Percentiles rank a stretch among this genome's conserved stretches.
Evolutionary conservation across 2,797 vertebrate genomes (phyloP).

Genomic region (Myiothlypis chrysogaster): DNA sequence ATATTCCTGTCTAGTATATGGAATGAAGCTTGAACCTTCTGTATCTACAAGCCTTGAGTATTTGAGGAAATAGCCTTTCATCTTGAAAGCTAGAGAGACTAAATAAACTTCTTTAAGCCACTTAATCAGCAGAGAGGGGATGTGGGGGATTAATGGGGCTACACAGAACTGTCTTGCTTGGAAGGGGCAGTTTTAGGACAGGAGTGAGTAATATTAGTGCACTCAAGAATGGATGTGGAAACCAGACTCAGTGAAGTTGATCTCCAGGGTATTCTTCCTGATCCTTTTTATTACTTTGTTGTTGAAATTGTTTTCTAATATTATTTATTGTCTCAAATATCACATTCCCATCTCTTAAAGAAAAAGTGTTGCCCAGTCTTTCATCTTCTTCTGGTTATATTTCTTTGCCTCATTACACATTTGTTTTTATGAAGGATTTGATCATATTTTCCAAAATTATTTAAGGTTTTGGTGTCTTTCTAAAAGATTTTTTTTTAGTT

Average conservation of each 20-base stretch:
- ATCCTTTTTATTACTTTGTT: conserved; percentile 50
- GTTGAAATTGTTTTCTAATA: conserved; percentile 32
- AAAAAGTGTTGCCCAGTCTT: conserved; percentile 19
- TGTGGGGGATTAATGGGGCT: not conserved
- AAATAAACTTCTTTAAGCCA: conserved; percentile 16
- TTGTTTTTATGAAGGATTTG: conserved; percentile 45
- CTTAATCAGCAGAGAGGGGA: conserved; percentile 10
- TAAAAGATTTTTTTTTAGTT: conserved; percentile 21
- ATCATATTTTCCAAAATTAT: conserved; percentile 49
- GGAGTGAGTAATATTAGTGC: not conserved
- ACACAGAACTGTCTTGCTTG: not conserved
- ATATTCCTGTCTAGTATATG: not conserved
- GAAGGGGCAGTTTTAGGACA: not conserved
- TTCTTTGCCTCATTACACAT: conserved; percentile 33
- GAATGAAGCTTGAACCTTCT: not conserved
- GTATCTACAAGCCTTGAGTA: not conserved
- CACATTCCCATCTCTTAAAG: conserved; percentile 9
- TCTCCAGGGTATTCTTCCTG: not conserved
- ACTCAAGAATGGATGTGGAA: conserved; percentile 23
- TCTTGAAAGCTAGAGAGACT: not conserved
- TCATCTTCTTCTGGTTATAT: conserved; percentile 33
- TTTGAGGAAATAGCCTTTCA: not conserved
- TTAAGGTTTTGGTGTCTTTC: conserved; percentile 36
- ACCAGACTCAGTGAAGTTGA: not conserved
- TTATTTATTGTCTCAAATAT: conserved; percentile 53